phyloP scores from a whole-genome alignment of 2,888 invertebrate species.

The Brachylomia viminalis region DNA sequence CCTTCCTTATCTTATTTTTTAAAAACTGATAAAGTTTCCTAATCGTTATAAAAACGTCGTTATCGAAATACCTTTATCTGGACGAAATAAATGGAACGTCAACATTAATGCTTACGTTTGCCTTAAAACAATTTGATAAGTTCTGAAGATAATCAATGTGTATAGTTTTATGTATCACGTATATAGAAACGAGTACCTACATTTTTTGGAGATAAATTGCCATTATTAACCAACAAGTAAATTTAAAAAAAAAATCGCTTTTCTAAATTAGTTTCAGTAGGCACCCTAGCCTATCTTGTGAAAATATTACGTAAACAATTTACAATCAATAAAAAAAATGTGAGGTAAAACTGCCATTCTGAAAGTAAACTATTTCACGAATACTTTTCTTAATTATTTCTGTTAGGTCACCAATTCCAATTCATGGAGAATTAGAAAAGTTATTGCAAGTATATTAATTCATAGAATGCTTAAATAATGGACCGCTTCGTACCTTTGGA shows the following conservation, averaged over 20 bases:
- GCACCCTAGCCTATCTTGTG: neutral
- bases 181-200: neutral
- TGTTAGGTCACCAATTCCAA: neutral
- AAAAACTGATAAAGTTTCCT: slow-evolving; percentile 29
- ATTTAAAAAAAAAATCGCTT: no score
- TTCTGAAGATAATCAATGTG: neutral
- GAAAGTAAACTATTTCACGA: neutral
- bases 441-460: neutral
- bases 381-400: neutral
- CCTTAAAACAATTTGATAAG: neutral
- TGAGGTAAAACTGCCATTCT: neutral
- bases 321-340: neutral
- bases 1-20: slow-evolving; percentile 26
- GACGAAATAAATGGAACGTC: neutral
- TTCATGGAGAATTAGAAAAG: neutral
- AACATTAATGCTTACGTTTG: neutral
- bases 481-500: neutral
- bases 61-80: slow-evolving; percentile 40
- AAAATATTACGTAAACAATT: slow-evolving; percentile 17
- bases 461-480: neutral
- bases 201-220: neutral
- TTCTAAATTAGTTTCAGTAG: neutral
- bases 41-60: slow-evolving; percentile 19
- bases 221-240: neutral
- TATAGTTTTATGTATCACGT: no score